These are phyloP conservation scores for Chondrilla cf. caribensis DNA, from an alignment of 37 sponge, comb jelly and placozoan genomes.

Conservation along the genomic window DNA sequence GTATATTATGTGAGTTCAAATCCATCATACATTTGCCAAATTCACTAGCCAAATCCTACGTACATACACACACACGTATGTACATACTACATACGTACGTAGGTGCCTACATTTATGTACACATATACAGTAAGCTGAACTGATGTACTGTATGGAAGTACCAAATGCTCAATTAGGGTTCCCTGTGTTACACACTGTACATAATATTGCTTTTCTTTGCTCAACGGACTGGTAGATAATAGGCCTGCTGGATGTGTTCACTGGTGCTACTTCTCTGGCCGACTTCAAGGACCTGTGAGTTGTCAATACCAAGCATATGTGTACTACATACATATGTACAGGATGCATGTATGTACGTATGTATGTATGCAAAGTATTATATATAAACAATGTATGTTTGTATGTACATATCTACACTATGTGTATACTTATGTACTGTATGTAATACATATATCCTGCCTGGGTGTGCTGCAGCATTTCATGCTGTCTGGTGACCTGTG, in stretches of 20 bases:
- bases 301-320: neutral
- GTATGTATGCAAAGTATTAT: neutral
- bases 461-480: too few relatives aligned
- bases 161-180: neutral
- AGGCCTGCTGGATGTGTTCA: constrained; percentile 84
- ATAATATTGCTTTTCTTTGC: neutral
- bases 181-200: too few relatives aligned
- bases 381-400: neutral
- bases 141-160: neutral
- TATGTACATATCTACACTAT: neutral
- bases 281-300: constrained; percentile 86
- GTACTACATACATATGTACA: neutral
- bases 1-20: too few relatives aligned
- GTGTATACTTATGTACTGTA: neutral
- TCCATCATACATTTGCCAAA: too few relatives aligned
- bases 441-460: neutral
- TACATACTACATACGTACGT: neutral
- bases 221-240: constrained; percentile 83
- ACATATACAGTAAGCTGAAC: neutral
- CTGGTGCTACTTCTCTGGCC: constrained; percentile 47
- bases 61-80: neutral
- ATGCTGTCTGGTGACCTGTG: too few relatives aligned
- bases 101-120: neutral
- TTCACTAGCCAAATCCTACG: too few relatives aligned
- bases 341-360: neutral